Evolutionary conservation across 2,888 invertebrate genomes (phyloP).

Genomic region (Drosophila borealis): DNA sequence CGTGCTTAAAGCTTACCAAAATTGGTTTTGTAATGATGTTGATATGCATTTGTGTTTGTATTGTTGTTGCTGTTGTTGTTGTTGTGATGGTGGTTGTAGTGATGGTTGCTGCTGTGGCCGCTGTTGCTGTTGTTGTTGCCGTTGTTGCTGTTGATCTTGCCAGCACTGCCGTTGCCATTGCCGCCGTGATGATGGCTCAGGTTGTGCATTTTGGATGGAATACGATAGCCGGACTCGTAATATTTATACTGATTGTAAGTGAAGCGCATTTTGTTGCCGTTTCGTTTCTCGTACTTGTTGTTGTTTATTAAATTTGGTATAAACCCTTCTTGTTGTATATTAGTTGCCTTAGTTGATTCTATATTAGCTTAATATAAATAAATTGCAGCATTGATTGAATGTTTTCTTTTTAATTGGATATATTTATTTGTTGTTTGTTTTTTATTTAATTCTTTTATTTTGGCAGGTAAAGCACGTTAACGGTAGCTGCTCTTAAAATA

Average conservation of each 20-base stretch:
- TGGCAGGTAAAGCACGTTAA: neutral
- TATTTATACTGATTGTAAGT: constrained; percentile 85
- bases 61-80: constrained; percentile 45
- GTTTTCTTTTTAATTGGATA: constrained; percentile 8
- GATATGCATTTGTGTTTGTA: constrained; percentile 63
- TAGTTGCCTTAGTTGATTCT: constrained; percentile 16
- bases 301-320: constrained; percentile 4
- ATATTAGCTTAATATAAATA: constrained; percentile 12
- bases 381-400: constrained; percentile 18
- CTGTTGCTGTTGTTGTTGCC: constrained; percentile 33
- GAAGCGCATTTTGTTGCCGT: constrained; percentile 81
- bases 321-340: constrained; percentile 17
- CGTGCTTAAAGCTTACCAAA: constrained; percentile 80
- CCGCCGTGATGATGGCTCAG: constrained; percentile 57
- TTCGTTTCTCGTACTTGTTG: neutral
- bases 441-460: neutral
- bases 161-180: constrained; percentile 31
- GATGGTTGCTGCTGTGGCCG: constrained; percentile 26
- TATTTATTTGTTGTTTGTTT: neutral
- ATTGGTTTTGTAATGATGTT: constrained; percentile 82
- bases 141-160: constrained; percentile 47
- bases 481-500: constrained; percentile 20
- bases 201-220: constrained; percentile 83
- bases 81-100: constrained; percentile 30
- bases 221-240: constrained; percentile 83